Evolutionary conservation across 2,113 vertebrate genomes (phyloP), one percentile per base, ranked within the genome.

Genomic region (Upupa epops): DNA sequence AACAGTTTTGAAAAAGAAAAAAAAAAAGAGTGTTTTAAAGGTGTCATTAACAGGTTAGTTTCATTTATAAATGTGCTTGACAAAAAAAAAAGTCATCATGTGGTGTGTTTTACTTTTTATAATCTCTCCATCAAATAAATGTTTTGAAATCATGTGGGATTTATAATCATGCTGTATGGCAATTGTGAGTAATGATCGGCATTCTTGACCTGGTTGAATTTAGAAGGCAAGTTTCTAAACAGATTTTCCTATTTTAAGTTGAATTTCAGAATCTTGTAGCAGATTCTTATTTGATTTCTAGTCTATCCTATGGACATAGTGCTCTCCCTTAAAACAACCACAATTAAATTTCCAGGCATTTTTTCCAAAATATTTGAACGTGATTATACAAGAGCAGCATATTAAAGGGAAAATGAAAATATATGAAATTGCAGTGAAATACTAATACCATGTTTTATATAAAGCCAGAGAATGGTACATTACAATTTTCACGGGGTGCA

Each of bases 41-140:
- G 93, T 97, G 95, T 96, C 93, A 93, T 97, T 97, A 97, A 96
- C 95, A 97, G 96, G 95, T 97, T 98, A 97, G 95, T 97, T 97
- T 96, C 92, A 95, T 97, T 97, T 94, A 95, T 95, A 96, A 96
- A 95, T 68, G 90, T 86, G 79, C 68, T 85, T 92, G 66, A 69
- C 49, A 72, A 90, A 95, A 95, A 93, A 77, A 68, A 32, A 34
- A 59, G 8, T 59, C 34, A 90, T 88, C 17, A 31, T 52, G 2
- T 83, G 85, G 78, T 88, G 77, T 88, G 51, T 21, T 94, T 95
- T 88, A 79, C 70, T 76, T 96, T 94, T 83, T 75, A 73, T 83
- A 92, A 88, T 83, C 69, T 69, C 81, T 79, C 56, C 40, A 72
- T 68, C 60, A 54, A 73, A 81, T 71, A 70, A 48, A n/a, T 48